Evolutionary conservation across 2,888 invertebrate genomes (phyloP).

Genomic region (Ischnura elegans): DNA sequence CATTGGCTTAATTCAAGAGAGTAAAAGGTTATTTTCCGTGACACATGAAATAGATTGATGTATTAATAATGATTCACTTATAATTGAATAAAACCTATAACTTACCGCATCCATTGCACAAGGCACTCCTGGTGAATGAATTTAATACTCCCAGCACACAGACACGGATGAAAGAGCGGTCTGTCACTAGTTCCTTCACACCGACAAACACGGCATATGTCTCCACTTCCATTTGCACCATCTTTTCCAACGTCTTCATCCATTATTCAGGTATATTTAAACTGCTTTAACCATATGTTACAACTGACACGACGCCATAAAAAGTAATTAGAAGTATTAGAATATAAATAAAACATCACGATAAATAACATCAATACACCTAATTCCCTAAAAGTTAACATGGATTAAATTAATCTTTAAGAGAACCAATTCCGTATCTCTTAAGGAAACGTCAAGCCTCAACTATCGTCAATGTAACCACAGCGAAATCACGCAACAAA

Average conservation of each 20-base stretch:
- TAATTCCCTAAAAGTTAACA: background rate
- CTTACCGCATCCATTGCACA: slow-evolving; percentile 96
- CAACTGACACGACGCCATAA: background rate
- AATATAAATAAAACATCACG: background rate
- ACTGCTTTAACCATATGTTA: background rate
- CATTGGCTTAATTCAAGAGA: too few relatives aligned
- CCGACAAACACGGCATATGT: slow-evolving; percentile 98
- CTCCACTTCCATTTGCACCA: slow-evolving; percentile 78
- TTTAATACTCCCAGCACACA: slow-evolving; percentile 99
- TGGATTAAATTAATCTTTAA: background rate
- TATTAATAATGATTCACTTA: too few relatives aligned
- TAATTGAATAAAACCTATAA: background rate
- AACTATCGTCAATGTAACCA: background rate
- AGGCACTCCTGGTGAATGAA: slow-evolving; percentile 99
- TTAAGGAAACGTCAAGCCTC: background rate
- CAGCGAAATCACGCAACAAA: background rate
- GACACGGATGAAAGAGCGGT: slow-evolving; percentile 98
- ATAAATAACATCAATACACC: background rate
- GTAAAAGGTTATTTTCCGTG: too few relatives aligned
- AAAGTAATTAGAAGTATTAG: background rate
- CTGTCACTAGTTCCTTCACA: slow-evolving; percentile 95
- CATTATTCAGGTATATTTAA: slow-evolving; percentile 13
- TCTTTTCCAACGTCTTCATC: slow-evolving; percentile 45
- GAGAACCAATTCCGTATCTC: background rate
- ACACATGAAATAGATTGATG: too few relatives aligned